Evolutionary conservation across 2,888 invertebrate genomes (phyloP).

Genomic region (Hermaeophaga mercurialis): DNA sequence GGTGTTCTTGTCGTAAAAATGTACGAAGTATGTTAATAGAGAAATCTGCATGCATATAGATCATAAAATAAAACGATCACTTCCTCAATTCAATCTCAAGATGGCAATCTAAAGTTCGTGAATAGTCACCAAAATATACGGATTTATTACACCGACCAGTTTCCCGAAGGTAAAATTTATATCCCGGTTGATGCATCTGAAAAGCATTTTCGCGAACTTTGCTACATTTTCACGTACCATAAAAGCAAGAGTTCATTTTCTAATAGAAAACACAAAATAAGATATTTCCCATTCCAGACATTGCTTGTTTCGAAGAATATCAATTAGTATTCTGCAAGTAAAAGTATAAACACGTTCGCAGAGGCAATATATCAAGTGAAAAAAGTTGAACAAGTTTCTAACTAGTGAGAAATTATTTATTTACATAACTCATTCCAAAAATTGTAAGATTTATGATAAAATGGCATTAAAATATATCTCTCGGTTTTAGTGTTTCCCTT

Average conservation of each 20-base stretch:
- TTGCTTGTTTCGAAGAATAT: background rate
- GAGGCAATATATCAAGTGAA: too few relatives aligned
- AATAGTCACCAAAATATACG: conserved; percentile 4
- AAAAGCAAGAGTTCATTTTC: conserved; percentile 2
- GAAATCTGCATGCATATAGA: background rate
- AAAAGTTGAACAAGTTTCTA: too few relatives aligned
- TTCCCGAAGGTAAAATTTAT: background rate
- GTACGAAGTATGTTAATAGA: conserved; percentile 1
- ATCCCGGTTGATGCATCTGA: background rate
- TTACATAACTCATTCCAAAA: too few relatives aligned
- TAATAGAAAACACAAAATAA: background rate
- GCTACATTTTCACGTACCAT: background rate
- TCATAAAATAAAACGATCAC: conserved; percentile 3
- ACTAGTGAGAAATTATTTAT: too few relatives aligned
- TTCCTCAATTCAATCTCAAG: background rate
- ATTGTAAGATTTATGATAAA: too few relatives aligned
- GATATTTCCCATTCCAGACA: background rate
- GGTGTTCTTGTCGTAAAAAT: background rate
- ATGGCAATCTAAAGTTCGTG: conserved; percentile 8
- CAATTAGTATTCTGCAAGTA: too few relatives aligned
- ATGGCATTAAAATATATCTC: too few relatives aligned
- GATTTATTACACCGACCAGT: conserved; percentile 3
- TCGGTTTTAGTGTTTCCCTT: too few relatives aligned
- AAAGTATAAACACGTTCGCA: too few relatives aligned
- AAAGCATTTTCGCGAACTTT: background rate